Base-by-base conservation (phyloP, 2,888 invertebrate species). In the Ctena decussata region DNA sequence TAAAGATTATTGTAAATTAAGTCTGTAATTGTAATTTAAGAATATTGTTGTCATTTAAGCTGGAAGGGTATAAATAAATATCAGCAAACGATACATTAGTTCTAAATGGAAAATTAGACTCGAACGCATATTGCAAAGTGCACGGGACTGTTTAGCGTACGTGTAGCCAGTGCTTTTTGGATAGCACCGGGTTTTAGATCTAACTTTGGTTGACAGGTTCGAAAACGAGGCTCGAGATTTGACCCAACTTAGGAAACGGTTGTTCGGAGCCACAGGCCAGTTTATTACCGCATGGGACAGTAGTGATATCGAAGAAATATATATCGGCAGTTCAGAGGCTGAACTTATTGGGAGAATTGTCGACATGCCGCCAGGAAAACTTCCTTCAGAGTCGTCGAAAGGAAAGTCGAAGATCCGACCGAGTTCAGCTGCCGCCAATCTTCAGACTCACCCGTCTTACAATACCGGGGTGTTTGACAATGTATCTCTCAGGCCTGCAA, bases 351-450 rank as follows among this genome's bases (percentile, higher is more conserved):
- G 18, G 35, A 5, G 5, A 1, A 18, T 8, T 30, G 8, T 8
- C 21, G 53, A 44, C 8, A 89, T 89, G 89, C 89, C 86, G 6
- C 86, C 86, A 3, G 89, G 86, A 84, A 78, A 84, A 21, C 77
- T 82, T 60, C 80, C 86, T 60, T 89, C 89, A 46, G 35, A 35
- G 32, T 81, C 84, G 24, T 70, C 82, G 39, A 89, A 89, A 60
- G 80, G 49, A 60, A 91, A 90, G 77, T 93, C 91, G 84, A 90
- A 91, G 65, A 91, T 95, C 27, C 90, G 95, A 70, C 95, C 95
- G 6, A 94, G 94, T 76, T 94, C 95, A 5, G 95, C 95, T 0
- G 91, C 94, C 18, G 94, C 94, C 0, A 94, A 95, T 84, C 79
- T 95, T 37, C 95, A 95, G 84, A 94, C 92, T 18, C 95, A 95